Percentiles rank a stretch among this genome's conserved stretches.
These are phyloP conservation scores for Anser cygnoides DNA, from an alignment of 2,113 vertebrate genomes.

Conservation along the genomic window DNA sequence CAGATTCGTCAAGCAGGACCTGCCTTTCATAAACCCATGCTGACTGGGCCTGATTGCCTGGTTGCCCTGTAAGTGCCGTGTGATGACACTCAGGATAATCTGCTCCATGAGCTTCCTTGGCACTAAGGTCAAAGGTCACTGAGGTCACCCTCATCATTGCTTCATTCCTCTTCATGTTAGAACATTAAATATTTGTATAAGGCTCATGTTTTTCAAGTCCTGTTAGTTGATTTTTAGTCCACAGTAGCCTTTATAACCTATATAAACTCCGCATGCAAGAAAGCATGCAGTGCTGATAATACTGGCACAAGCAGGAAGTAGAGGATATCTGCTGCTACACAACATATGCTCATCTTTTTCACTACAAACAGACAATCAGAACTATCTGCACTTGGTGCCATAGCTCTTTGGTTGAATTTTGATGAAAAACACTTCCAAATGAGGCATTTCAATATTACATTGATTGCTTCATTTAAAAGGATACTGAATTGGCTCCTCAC, in stretches of 20 bases:
- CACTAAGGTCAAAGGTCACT: no score
- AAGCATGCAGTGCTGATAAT: not conserved
- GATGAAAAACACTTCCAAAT: not conserved
- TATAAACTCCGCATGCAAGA: not conserved
- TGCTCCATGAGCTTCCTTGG: no score
- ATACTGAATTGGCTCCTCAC: not conserved
- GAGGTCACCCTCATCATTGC: not conserved
- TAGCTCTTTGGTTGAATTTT: not conserved
- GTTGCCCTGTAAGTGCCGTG: no score
- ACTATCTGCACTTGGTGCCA: not conserved
- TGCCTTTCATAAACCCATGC: no score
- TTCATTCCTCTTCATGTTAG: not conserved
- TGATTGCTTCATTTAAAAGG: not conserved
- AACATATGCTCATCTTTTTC: not conserved
- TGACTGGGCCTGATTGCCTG: no score
- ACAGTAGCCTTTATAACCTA: not conserved
- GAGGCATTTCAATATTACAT: not conserved
- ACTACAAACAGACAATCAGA: not conserved
- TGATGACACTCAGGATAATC: no score
- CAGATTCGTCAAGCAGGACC: no score
- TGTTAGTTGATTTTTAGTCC: not conserved
- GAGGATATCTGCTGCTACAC: not conserved
- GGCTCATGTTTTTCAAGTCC: not conserved
- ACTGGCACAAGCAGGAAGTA: not conserved
- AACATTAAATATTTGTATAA: not conserved